Conservation (phyloP, 1,140 invertebrate genomes). For the Babylonia areolata region DNA sequence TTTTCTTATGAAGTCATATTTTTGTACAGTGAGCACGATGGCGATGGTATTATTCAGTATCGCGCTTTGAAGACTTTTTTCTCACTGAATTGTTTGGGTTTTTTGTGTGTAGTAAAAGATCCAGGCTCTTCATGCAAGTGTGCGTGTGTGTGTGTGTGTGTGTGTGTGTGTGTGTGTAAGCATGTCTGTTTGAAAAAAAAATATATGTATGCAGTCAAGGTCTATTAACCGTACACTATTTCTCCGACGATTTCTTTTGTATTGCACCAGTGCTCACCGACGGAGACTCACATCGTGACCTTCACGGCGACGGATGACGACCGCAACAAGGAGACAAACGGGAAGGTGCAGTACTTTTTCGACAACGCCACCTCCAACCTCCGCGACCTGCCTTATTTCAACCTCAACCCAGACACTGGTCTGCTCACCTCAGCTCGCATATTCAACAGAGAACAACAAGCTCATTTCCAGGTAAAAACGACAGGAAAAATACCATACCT, state of each 20-base stretch:
- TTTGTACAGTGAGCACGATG: no score
- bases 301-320: conserved; percentile 44
- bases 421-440: background rate
- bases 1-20: background rate
- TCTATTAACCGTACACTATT: no score
- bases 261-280: conserved; percentile 34
- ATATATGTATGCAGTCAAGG: no score
- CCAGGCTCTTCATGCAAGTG: background rate
- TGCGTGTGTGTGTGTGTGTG: background rate
- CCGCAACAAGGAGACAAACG: conserved; percentile 44
- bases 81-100: background rate
- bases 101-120: background rate
- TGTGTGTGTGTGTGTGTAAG: background rate
- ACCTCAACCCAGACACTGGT: conserved; percentile 25
- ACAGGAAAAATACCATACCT: background rate
- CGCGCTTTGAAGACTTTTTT: background rate
- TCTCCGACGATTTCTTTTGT: background rate
- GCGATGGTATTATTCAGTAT: no score
- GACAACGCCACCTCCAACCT: background rate
- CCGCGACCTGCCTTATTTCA: conserved; percentile 26
- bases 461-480: conserved; percentile 1
- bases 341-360: conserved; percentile 40
- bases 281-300: background rate
- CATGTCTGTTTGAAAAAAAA: background rate
- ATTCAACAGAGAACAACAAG: conserved; percentile 16